A percentile compares a stretch with the other conserved stretches of the same genome.
phyloP scores from a whole-genome alignment of 2,113 vertebrate species.

The Mobula hypostoma region DNA sequence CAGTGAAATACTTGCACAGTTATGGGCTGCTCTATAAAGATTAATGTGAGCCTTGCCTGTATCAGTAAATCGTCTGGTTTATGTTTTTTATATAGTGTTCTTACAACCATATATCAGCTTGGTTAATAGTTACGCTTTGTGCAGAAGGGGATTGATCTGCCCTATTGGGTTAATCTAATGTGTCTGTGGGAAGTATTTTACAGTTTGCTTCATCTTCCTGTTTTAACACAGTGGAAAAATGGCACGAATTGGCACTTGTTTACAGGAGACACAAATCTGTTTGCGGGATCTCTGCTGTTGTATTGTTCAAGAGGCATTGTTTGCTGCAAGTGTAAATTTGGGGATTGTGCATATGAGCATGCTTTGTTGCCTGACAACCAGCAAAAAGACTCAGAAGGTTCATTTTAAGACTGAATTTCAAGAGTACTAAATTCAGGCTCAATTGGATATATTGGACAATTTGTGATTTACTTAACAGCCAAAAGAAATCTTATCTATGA shows the following conservation, averaged over 20 bases:
- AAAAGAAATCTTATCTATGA: not conserved
- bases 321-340: not conserved
- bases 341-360: not conserved
- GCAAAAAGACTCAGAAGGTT: not conserved
- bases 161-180: not conserved
- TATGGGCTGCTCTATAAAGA: not conserved
- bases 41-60: not conserved
- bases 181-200: not conserved
- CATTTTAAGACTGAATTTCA: not conserved
- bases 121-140: conserved; percentile 13
- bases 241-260: not conserved
- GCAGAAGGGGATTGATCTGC: not conserved
- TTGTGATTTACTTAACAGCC: too few relatives aligned
- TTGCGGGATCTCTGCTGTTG: too few relatives aligned
- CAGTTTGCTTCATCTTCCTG: not conserved
- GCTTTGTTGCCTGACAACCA: not conserved
- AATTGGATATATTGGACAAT: too few relatives aligned
- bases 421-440: not conserved
- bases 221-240: not conserved
- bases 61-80: not conserved
- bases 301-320: not conserved
- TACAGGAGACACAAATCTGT: not conserved
- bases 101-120: not conserved
- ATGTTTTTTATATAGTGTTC: not conserved
- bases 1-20: not conserved